phyloP scores from a whole-genome alignment of 2,888 invertebrate genomes.

The Antitype chi region DNA sequence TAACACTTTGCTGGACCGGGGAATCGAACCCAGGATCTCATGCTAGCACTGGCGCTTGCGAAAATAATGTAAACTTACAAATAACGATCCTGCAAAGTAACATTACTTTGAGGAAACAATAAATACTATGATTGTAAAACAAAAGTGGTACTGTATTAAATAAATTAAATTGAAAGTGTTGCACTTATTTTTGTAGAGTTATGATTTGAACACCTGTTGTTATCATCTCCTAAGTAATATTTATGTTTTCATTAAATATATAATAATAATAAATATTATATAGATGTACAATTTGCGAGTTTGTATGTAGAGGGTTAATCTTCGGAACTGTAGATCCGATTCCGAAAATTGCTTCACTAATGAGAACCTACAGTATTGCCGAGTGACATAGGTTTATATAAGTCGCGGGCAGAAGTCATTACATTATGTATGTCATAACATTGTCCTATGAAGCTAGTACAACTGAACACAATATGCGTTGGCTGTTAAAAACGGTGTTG shows the following conservation, averaged over 20 bases:
- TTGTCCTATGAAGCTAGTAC: too few relatives aligned
- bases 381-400: background rate
- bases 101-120: conserved; percentile 20
- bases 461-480: background rate
- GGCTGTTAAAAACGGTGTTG: background rate
- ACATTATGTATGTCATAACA: background rate
- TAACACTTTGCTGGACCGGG: background rate
- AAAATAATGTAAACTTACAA: background rate
- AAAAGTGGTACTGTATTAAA: conserved; percentile 9
- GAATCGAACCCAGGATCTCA: background rate
- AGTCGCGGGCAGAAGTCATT: too few relatives aligned
- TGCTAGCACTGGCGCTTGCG: too few relatives aligned
- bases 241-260: conserved; percentile 5
- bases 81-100: background rate
- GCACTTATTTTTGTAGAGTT: conserved; percentile 32
- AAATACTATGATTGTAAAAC: conserved; percentile 28
- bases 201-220: conserved; percentile 33
- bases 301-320: background rate
- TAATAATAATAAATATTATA: background rate
- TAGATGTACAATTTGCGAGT: background rate
- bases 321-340: background rate
- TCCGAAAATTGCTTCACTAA: background rate
- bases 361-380: background rate
- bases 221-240: conserved; percentile 1
- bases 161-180: background rate